These are phyloP conservation scores for Phodopus roborovskii DNA, from an alignment of 2,113 vertebrate genomes.

Conservation along the genomic window DNA sequence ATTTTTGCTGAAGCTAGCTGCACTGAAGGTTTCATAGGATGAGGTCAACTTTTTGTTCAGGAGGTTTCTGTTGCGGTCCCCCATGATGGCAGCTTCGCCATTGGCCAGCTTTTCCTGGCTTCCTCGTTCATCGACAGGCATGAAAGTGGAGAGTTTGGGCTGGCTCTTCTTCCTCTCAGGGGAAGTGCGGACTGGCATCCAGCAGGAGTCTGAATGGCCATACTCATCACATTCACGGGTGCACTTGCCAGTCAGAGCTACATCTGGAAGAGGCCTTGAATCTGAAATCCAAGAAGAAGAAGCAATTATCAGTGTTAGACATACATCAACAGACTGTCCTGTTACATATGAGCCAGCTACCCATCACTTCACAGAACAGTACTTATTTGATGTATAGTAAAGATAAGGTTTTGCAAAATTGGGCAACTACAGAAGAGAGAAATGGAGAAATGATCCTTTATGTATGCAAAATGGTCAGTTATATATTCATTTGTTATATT, in stretches of 20 bases:
- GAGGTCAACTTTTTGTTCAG: constrained; percentile 99
- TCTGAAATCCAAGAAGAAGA: constrained; percentile 88
- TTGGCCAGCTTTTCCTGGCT: constrained; percentile 98
- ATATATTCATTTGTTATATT: not conserved
- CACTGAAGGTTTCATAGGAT: constrained; percentile 96
- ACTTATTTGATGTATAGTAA: constrained; percentile 44
- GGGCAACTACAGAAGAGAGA: not conserved
- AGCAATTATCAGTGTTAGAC: constrained; percentile 28
- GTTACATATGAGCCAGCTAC: not conserved
- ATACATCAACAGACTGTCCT: not conserved
- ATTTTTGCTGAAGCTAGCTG: constrained; percentile 93
- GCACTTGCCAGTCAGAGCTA: constrained; percentile 99
- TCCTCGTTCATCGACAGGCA: constrained; percentile 94
- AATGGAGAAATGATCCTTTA: not conserved
- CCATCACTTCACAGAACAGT: not conserved
- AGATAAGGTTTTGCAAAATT: constrained; percentile 67
- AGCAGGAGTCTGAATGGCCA: constrained; percentile 99
- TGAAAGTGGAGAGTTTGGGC: constrained; percentile 99
- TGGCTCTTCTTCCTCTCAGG: constrained; percentile 97
- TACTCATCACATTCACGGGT: constrained; percentile 99
- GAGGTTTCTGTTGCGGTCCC: constrained; percentile 99
- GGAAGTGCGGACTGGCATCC: constrained; percentile 99
- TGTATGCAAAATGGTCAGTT: not conserved
- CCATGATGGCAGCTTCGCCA: constrained; percentile 96
- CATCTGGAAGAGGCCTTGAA: constrained; percentile 99